Base-by-base conservation (phyloP, 2,888 invertebrate species). In the Diaperis boleti region DNA sequence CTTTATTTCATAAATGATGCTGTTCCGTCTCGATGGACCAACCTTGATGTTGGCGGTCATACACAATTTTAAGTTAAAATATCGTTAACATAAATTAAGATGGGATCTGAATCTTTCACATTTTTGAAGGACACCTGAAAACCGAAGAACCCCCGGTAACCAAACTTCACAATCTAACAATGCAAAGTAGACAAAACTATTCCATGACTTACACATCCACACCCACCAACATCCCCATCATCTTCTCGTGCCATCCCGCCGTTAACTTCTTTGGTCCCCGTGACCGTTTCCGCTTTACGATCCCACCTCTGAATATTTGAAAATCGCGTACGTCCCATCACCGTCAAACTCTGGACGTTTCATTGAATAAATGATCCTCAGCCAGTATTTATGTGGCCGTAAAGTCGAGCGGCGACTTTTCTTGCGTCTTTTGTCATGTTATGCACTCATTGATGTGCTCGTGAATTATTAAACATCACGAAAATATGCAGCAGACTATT, bases 231-330 rank as follows among this genome's bases (percentile, higher is more conserved):
- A n/a, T n/a, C n/a, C n/a, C n/a, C n/a, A n/a, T n/a, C n/a, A n/a
- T 2, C 6, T 26, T n/a, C n/a, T 26, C 26, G n/a, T 26, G 26
- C n/a, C 26, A 26, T 1, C 26, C 1, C 26, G 6, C 26, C 26
- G 26, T 26, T 26, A 8, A 1, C n/a, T 26, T 26, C 26, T 5
- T 6, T 20, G 3, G n/a, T n/a, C n/a, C n/a, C n/a, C n/a, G n/a
- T n/a, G n/a, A n/a, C 15, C 44, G 26, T 45, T 26, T 45, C 26
- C 29, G 7, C 14, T 26, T 22, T 22, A n/a, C 29, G 18, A 5
- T 5, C 8, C 10, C 45, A 42, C 41, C 20, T 45, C 45, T 45
- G 45, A 45, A 45, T 45, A 29, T 45, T 45, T 45, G 22, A 45
- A 45, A 45, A 26, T 45, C 45, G 45, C 41, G 41, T 42, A 18